Conservation (phyloP, 2,113 vertebrate genomes). For the Microtus pennsylvanicus region DNA sequence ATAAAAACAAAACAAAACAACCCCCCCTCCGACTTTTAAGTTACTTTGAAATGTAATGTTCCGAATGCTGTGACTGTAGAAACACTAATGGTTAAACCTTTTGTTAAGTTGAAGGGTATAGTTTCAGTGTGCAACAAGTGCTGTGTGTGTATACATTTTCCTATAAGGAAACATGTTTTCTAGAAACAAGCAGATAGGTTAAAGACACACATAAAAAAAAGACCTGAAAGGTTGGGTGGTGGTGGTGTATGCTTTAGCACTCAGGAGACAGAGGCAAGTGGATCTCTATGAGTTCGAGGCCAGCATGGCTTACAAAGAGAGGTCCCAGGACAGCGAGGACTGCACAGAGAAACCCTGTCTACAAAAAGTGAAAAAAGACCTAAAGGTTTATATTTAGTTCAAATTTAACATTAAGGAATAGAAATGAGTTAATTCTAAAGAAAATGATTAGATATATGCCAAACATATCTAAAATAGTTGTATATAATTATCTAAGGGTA, state of each 20-base stretch:
- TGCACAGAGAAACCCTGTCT: background rate
- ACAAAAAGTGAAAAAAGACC: background rate
- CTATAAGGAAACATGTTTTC: slow-evolving; percentile 6
- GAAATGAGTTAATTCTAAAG: slow-evolving; percentile 37
- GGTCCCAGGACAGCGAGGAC: background rate
- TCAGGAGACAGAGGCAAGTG: background rate
- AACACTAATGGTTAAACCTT: slow-evolving; percentile 38
- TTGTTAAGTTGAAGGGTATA: slow-evolving; percentile 25
- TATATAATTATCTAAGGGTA: background rate
- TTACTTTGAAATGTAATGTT: background rate
- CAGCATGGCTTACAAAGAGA: background rate
- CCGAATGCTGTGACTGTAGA: slow-evolving; percentile 20
- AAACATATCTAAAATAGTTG: slow-evolving; percentile 5
- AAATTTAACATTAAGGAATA: slow-evolving; percentile 34
- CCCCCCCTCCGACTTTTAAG: background rate
- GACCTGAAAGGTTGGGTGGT: background rate
- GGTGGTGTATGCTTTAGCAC: background rate
- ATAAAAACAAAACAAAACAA: background rate
- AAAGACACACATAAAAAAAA: background rate
- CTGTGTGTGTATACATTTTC: background rate
- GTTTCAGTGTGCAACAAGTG: slow-evolving; percentile 35
- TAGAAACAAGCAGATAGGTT: slow-evolving; percentile 36
- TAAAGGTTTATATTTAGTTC: background rate
- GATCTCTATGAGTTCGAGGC: background rate
- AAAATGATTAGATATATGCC: slow-evolving; percentile 30